Base-by-base conservation (phyloP, 2,797 vertebrate species). In the Lagodon rhomboides region DNA sequence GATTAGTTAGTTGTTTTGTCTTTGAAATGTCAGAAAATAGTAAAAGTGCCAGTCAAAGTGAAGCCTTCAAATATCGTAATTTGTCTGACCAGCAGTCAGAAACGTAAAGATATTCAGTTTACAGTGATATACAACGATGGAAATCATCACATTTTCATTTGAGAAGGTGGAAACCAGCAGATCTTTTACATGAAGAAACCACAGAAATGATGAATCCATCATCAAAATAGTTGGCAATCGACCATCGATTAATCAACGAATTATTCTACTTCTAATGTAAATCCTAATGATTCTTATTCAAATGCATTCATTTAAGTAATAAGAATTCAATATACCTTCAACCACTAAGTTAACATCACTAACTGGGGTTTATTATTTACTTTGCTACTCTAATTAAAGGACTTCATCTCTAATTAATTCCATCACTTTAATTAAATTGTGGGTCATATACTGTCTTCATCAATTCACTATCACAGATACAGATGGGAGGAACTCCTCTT, bases 401-500 rank as follows among this genome's bases (percentile, higher is more conserved):
- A 2, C 25, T 25, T 18, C 17, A 15, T 23, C 4, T 15, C 4
- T 30, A 25, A 23, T 50, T 20, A 50, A 23, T 50, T 60, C n/a
- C 22, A 17, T 20, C 12, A 1, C 34, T 71, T 68, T 12, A 46
- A 11, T 20, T 22, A 22, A 18, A 43, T 4, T 16, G 20, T 16
- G 34, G 18, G 5, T 54, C 1, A 22, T 47, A 38, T 60, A 17
- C 41, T 6, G 30, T 47, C 30, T 20, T 9, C 73, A 76, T 77
- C 20, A 66, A 66, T 82, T 73, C 54, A 68, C 80, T 60, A 23
- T 75, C 53, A 65, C 56, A 11, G 8, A 47, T 53, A 64, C 50
- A 54, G 47, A 58, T 73, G 55, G 56, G 49, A 72, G 64, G 66
- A 44, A 46, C 43, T 58, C 47, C 41, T 81, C 50, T 62, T 73